Evolutionary conservation across 2,888 invertebrate genomes (phyloP).

Genomic region (Lasioglossum leucozonium): DNA sequence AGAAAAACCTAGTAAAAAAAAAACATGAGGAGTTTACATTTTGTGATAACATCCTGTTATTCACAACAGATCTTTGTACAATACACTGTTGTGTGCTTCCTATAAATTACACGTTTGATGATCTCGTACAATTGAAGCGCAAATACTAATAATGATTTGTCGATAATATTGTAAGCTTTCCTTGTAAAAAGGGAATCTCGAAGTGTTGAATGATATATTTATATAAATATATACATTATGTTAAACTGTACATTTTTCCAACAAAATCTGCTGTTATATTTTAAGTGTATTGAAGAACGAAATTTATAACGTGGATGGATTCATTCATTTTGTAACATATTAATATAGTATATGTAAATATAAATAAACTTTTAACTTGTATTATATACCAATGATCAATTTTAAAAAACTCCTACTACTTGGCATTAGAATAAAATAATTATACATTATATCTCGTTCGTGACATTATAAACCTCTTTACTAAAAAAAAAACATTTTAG

Average conservation of each 20-base stretch:
- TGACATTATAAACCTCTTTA: conserved; percentile 12
- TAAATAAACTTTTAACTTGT: conserved; percentile 52
- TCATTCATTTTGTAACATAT: conserved; percentile 52
- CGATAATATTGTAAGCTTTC: conserved; percentile 25
- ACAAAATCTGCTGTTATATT: conserved; percentile 38
- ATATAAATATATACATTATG: conserved; percentile 41
- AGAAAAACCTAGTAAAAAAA: conserved; percentile 25
- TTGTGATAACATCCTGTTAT: conserved; percentile 18
- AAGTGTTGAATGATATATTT: conserved; percentile 42
- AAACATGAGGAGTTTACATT: conserved; percentile 27
- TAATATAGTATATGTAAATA: conserved; percentile 57
- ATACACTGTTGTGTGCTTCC: conserved; percentile 4
- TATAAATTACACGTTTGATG: conserved; percentile 15
- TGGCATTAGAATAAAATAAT: conserved; percentile 22
- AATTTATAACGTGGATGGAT: conserved; percentile 50
- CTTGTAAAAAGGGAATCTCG: conserved; percentile 14
- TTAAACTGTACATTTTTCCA: conserved; percentile 34
- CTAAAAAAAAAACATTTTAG: conserved; percentile 8
- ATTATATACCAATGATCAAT: conserved; percentile 41
- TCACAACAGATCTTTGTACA: conserved; percentile 5
- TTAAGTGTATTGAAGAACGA: conserved; percentile 33
- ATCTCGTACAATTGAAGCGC: conserved; percentile 29
- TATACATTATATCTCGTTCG: conserved; percentile 22
- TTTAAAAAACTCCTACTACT: conserved; percentile 14
- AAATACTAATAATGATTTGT: conserved; percentile 36